A percentile compares a stretch with the other conserved stretches of the same genome.
phyloP scores from a whole-genome alignment of 2,113 vertebrate species.

The Martes martes region DNA sequence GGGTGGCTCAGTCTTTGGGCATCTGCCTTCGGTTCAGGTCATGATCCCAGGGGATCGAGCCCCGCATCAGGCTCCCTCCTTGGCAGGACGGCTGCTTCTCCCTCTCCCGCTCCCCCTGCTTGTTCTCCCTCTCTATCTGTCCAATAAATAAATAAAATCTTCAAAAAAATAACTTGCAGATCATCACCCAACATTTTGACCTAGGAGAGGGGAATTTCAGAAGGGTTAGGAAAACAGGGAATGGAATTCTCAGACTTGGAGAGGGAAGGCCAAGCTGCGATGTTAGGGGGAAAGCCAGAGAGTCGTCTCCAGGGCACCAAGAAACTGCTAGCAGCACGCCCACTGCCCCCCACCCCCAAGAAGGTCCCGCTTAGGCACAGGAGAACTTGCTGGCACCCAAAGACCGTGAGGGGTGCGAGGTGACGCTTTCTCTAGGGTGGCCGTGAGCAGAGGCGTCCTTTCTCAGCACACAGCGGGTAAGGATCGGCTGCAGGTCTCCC shows the following conservation, averaged over 20 bases:
- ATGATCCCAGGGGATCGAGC: too few species aligned
- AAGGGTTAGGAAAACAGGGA: background rate
- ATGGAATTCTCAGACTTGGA: background rate
- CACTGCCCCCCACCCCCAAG: fast-evolving
- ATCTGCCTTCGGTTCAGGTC: too few species aligned
- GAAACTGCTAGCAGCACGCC: too few species aligned
- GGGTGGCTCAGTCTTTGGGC: too few species aligned
- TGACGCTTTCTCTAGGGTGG: too few species aligned
- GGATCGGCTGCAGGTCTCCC: fast-evolving
- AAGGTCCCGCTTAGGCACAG: background rate
- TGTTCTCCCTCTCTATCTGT: too few species aligned
- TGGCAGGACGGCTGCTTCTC: too few species aligned
- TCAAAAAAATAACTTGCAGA: background rate
- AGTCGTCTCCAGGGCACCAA: fast-evolving
- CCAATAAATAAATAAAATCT: too few species aligned
- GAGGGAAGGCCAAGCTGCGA: background rate
- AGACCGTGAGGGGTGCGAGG: fast-evolving
- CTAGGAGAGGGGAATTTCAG: background rate
- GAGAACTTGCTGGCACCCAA: fast-evolving
- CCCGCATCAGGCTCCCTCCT: too few species aligned
- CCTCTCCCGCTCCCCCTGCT: too few species aligned
- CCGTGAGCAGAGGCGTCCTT: fast-evolving
- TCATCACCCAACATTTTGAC: background rate
- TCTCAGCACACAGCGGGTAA: background rate
- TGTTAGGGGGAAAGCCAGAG: too few species aligned